phyloP scores from a whole-genome alignment of 1,140 invertebrate genomes.

The Amphibalanus amphitrite region DNA sequence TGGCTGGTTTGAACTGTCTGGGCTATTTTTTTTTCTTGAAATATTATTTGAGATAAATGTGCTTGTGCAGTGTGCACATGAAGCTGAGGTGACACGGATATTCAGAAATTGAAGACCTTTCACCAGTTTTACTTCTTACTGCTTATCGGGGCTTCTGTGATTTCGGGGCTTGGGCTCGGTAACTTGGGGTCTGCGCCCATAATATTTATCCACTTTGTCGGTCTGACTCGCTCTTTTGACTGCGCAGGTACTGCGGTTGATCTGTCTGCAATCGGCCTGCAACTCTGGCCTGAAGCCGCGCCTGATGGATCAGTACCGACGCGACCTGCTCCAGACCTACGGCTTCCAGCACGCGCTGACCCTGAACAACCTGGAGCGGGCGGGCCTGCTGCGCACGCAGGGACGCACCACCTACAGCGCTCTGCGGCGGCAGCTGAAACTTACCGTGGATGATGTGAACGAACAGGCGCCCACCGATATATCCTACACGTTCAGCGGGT shows the following conservation, averaged over 20 bases:
- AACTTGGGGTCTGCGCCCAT: too few relatives aligned
- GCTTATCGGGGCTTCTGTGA: too few relatives aligned
- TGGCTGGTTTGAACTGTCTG: too few relatives aligned
- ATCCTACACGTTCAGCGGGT: slow-evolving; percentile 77
- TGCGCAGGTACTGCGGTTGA: slow-evolving; percentile 51
- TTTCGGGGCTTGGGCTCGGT: too few relatives aligned
- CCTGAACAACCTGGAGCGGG: slow-evolving; percentile 72
- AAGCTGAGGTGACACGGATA: too few relatives aligned
- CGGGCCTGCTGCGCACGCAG: slow-evolving; percentile 57
- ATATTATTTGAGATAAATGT: too few relatives aligned
- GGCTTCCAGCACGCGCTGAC: slow-evolving; percentile 70
- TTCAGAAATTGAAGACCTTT: too few relatives aligned
- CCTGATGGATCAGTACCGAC: slow-evolving; percentile 76
- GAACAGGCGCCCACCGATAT: slow-evolving; percentile 74
- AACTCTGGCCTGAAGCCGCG: slow-evolving; percentile 70
- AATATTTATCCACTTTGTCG: too few relatives aligned
- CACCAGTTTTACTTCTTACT: too few relatives aligned
- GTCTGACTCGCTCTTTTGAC: too few relatives aligned
- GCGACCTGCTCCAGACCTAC: slow-evolving; percentile 80
- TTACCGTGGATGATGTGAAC: slow-evolving; percentile 72
- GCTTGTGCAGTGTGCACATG: too few relatives aligned
- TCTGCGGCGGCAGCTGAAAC: slow-evolving; percentile 42
- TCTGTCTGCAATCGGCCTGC: slow-evolving; percentile 69
- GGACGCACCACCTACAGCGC: slow-evolving; percentile 28
- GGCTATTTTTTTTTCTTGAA: too few relatives aligned